Evolutionary conservation across 2,797 vertebrate genomes (phyloP).

Genomic region (Enteromius afrohamiltoni): DNA sequence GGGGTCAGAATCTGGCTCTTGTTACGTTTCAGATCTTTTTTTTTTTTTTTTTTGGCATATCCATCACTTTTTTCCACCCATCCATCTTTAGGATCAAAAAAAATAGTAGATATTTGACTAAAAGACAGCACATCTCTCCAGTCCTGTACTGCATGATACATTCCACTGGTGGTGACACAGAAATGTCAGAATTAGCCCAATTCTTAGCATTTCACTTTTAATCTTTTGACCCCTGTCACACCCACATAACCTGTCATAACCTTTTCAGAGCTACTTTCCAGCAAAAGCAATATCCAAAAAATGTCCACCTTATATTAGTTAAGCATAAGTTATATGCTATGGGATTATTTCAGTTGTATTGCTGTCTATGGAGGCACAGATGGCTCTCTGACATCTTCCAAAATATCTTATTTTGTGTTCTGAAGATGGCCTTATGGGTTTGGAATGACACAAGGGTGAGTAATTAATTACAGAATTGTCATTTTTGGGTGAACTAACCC

Average conservation of each 20-base stretch:
- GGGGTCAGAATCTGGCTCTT: slow-evolving; percentile 10
- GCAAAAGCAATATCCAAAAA: not conserved
- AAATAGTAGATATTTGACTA: slow-evolving; percentile 14
- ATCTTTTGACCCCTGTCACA: slow-evolving; percentile 55
- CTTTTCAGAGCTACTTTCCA: not conserved
- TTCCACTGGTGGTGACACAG: slow-evolving; percentile 35
- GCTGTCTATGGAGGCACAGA: no score
- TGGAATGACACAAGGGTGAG: no score
- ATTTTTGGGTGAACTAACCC: no score
- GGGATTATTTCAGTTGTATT: no score
- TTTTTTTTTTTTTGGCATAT: slow-evolving; percentile 13
- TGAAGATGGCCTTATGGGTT: no score
- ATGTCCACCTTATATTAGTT: not conserved
- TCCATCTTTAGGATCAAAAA: slow-evolving; percentile 16
- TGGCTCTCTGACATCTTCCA: no score
- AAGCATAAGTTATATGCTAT: no score
- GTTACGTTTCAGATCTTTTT: not conserved
- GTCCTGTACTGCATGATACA: slow-evolving; percentile 40
- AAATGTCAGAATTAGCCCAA: slow-evolving; percentile 2
- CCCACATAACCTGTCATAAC: slow-evolving; percentile 30
- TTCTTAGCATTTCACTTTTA: slow-evolving; percentile 58
- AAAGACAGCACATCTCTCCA: not conserved
- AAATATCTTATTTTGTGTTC: no score
- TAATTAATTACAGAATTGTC: no score
- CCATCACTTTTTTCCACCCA: slow-evolving; percentile 45